These are phyloP conservation scores for Megaceryle alcyon DNA, from an alignment of 2,797 vertebrate species.

Conservation along the genomic window DNA sequence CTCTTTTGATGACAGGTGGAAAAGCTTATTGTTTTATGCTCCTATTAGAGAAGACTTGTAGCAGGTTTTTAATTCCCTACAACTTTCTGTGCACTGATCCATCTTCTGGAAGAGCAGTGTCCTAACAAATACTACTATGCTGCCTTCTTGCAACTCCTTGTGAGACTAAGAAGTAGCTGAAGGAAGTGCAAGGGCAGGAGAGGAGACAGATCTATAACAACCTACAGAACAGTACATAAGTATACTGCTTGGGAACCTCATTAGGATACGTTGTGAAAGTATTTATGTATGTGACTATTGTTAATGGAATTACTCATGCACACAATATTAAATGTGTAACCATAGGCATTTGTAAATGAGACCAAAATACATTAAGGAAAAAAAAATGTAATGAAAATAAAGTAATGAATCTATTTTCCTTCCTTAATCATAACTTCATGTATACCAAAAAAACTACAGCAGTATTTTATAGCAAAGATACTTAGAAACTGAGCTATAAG, in stretches of 20 bases:
- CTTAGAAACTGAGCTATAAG: not conserved
- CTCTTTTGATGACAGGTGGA: not conserved
- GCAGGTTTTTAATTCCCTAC: not conserved
- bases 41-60: not conserved
- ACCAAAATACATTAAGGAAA: not conserved
- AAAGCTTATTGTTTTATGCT: not conserved
- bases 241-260: not conserved
- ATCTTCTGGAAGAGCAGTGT: not conserved
- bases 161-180: not conserved
- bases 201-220: not conserved
- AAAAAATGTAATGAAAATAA: not conserved
- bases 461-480: not conserved
- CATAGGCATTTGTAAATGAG: not conserved
- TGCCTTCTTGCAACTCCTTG: not conserved
- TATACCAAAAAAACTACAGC: not conserved
- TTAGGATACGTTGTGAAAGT: not conserved
- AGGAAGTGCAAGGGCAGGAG: not conserved
- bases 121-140: not conserved
- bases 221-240: not conserved
- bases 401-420: not conserved
- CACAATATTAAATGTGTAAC: not conserved
- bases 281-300: not conserved
- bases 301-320: not conserved
- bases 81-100: not conserved
- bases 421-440: not conserved